phyloP scores from a whole-genome alignment of 1,140 invertebrate genomes.

The Bombus fervidus region DNA sequence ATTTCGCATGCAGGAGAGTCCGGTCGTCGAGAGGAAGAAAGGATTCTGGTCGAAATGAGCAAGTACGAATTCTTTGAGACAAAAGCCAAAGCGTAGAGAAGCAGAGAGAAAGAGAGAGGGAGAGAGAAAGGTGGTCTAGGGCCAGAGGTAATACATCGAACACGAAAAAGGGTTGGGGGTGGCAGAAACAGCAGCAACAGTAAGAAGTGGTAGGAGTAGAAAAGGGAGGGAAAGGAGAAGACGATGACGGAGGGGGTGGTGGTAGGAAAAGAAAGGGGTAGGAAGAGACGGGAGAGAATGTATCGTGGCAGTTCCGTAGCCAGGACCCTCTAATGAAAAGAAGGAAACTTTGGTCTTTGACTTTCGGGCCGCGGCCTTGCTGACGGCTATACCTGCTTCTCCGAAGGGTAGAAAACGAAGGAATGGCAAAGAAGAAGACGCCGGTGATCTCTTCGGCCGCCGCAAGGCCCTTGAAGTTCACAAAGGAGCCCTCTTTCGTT shows the following conservation, averaged over 20 bases:
- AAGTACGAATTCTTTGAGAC: conserved; percentile 78
- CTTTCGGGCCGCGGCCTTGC: conserved; percentile 62
- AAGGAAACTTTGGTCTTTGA: conserved; percentile 77
- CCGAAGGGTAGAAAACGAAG: conserved; percentile 53
- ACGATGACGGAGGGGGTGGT: conserved; percentile 33
- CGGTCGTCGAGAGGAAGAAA: conserved; percentile 62
- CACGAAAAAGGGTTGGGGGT: conserved; percentile 45
- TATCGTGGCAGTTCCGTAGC: conserved; percentile 66
- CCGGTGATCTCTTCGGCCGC: conserved; percentile 45
- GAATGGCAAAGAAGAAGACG: conserved; percentile 46
- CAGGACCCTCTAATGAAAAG: conserved; percentile 74
- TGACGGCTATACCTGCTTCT: conserved; percentile 56
- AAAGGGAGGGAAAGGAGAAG: conserved; percentile 37
- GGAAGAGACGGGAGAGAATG: conserved; percentile 49
- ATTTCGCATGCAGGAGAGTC: conserved; percentile 25
- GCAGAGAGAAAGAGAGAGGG: neutral
- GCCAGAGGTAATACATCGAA: conserved; percentile 64
- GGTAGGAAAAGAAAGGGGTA: conserved; percentile 68
- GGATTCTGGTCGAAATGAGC: conserved; percentile 77
- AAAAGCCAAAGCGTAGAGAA: conserved; percentile 63
- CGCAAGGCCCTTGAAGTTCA: conserved; percentile 64
- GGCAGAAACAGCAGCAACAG: neutral
- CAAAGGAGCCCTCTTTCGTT: conserved; percentile 51
- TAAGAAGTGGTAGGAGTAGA: neutral
- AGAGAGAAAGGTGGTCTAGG: conserved; percentile 20